Conservation (phyloP, 2,888 invertebrate species). For the Vannuccia rotundouncinata region DNA sequence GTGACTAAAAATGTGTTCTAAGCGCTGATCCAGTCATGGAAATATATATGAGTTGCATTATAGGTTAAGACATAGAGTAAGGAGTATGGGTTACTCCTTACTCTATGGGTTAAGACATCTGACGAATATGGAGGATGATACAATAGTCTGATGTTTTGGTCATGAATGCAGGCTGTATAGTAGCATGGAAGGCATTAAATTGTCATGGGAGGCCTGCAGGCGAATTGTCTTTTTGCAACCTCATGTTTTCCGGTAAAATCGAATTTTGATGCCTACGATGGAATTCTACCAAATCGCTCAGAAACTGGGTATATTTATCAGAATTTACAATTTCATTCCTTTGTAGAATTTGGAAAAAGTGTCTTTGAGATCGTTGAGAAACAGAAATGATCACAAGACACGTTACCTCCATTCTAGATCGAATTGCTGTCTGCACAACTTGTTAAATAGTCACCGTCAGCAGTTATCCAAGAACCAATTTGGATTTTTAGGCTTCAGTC, state of each 20-base stretch:
- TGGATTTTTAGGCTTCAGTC: not conserved
- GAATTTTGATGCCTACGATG: not conserved
- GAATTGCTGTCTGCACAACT: not conserved
- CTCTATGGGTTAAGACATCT: not conserved
- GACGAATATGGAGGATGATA: not conserved
- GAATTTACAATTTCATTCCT: not conserved
- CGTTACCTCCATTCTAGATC: not conserved
- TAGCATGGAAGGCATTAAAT: not conserved
- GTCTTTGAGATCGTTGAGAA: not conserved
- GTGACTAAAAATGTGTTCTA: not conserved
- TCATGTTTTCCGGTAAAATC: not conserved
- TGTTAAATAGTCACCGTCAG: not conserved
- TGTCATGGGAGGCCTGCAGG: not conserved
- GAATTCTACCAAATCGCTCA: not conserved
- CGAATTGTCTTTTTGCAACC: not conserved
- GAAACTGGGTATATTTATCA: not conserved
- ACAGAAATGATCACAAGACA: not conserved
- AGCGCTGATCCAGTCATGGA: not conserved
- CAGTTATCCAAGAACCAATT: not conserved
- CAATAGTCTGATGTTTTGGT: not conserved
- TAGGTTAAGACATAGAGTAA: too few species aligned
- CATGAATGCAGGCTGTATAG: not conserved
- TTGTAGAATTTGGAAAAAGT: not conserved
- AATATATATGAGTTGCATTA: not conserved
- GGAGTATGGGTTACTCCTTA: too few species aligned